A percentile compares a stretch with the other conserved stretches of the same genome.
Conservation (phyloP, 2,888 invertebrate genomes). For the Caenorhabditis angaria region DNA sequence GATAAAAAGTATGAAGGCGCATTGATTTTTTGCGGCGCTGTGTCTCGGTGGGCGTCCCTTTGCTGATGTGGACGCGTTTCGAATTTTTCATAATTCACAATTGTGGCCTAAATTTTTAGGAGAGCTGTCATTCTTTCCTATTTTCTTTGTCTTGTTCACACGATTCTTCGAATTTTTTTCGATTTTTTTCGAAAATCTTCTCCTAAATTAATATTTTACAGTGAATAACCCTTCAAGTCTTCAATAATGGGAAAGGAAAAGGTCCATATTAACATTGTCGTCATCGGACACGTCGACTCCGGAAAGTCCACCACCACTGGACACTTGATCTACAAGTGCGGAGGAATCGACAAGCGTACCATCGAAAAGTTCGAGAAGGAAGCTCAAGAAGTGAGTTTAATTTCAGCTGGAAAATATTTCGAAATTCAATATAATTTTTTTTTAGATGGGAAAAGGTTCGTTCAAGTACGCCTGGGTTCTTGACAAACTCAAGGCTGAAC, state of each 20-base stretch:
- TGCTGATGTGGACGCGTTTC: not conserved
- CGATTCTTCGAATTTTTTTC: not conserved
- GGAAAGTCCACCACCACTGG: constrained; percentile 97
- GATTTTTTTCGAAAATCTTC: not conserved
- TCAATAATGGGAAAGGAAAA: constrained; percentile 90
- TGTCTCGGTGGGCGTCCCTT: not conserved
- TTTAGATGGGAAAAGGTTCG: constrained; percentile 79
- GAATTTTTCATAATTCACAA: not conserved
- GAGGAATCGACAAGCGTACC: constrained; percentile 99
- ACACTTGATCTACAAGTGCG: constrained; percentile 98
- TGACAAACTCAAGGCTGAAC: constrained; percentile 90
- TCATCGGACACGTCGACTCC: constrained; percentile 98
- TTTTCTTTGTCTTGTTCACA: not conserved
- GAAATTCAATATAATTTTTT: constrained; percentile 4
- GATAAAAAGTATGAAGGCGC: not conserved
- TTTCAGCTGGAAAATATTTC: not conserved
- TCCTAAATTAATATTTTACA: not conserved
- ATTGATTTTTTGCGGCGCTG: not conserved
- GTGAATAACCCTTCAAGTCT: constrained; percentile 8
- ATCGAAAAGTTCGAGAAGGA: constrained; percentile 99
- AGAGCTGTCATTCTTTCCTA: not conserved
- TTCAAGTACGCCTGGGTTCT: constrained; percentile 99
- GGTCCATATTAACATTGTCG: constrained; percentile 97
- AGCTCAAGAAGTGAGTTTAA: constrained; percentile 82
- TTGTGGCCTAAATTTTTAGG: constrained; percentile 8